Evolutionary conservation across 2,113 vertebrate species (phyloP), one percentile per base, ranked within the genome.

Genomic region (Macrotus californicus): DNA sequence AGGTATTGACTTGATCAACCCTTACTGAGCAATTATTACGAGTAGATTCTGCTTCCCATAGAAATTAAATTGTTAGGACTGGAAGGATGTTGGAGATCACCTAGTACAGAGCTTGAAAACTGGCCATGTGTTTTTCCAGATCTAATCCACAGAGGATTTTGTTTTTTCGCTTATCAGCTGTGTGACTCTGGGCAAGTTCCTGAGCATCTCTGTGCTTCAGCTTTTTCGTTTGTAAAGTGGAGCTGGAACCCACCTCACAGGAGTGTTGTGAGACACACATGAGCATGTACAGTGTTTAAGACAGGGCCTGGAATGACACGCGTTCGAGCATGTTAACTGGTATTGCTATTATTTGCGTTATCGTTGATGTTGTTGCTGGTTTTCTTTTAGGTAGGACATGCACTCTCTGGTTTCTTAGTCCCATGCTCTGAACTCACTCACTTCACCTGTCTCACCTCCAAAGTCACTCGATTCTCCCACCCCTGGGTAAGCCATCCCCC

Each of bases 321-420:
- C 6, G 0, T 83, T 29, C 59, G 1, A 0, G 6, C 0, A 0
- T 13, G 19, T 26, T 56, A 19, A 31, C 54, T 24, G 8, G n/a
- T 11, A 8, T 39, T 46, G 64, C 34, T 46, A 3, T 56, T 86
- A 26, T 15, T 69, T 50, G 18, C 1, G 7, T 70, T 11, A 31
- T 11, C 8, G 0, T 16, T 5, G 36, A 61, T 79, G 46, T 11
- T 48, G 56, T 61, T 41, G 29, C 39, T 2, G 21, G 79, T 22
- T 80, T 86, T 75, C 72, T 56, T 21, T 75, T 22, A 18, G 2
- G 15, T 34, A 19, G 24, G 13, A 18, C 29, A 2, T 11, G 6
- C 1, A 12, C 11, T 59, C 39, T 46, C 19, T 61, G 69, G 52
- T 43, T 92, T 76, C 84, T 89, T 29, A 70, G 52, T 86, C n/a